These are phyloP conservation scores for Chydorus sphaericus DNA, from an alignment of 2,888 invertebrate genomes.

Conservation along the genomic window DNA sequence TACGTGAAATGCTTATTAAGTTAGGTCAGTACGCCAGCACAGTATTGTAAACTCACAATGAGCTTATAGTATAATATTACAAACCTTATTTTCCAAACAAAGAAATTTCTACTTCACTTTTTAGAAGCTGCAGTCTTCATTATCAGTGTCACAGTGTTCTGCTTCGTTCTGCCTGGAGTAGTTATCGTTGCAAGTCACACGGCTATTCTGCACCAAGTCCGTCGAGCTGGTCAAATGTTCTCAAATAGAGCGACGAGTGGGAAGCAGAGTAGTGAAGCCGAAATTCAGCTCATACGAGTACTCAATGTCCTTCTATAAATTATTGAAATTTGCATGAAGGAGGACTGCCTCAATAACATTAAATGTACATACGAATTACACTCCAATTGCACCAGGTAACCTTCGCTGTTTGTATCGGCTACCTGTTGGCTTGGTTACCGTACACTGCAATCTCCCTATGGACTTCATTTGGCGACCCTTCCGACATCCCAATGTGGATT, in stretches of 20 bases:
- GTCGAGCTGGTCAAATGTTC: conserved; percentile 16
- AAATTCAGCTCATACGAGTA: conserved; percentile 9
- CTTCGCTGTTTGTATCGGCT: conserved; percentile 18
- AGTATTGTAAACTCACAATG: too few relatives aligned
- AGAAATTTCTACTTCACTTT: too few relatives aligned
- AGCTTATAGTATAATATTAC: too few relatives aligned
- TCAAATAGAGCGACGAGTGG: conserved; percentile 10
- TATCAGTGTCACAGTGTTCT: conserved; percentile 16
- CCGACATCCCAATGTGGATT: conserved; percentile 19
- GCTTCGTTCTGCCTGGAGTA: conserved; percentile 18
- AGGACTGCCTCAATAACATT: too few relatives aligned
- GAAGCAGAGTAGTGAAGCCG: conserved; percentile 13
- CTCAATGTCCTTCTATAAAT: neutral
- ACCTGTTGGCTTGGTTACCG: conserved; percentile 20
- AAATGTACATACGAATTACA: neutral
- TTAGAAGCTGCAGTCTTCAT: conserved; percentile 19
- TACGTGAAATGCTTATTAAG: too few relatives aligned
- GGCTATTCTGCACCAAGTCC: conserved; percentile 19
- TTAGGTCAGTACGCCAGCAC: too few relatives aligned
- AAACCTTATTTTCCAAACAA: too few relatives aligned
- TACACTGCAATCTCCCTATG: conserved; percentile 19
- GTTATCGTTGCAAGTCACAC: conserved; percentile 19
- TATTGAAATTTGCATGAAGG: neutral
- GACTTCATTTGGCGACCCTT: conserved; percentile 16
- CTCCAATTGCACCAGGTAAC: conserved; percentile 18